These are phyloP conservation scores for Leptogaster cylindrica DNA, from an alignment of 2,888 invertebrate species.

Conservation along the genomic window DNA sequence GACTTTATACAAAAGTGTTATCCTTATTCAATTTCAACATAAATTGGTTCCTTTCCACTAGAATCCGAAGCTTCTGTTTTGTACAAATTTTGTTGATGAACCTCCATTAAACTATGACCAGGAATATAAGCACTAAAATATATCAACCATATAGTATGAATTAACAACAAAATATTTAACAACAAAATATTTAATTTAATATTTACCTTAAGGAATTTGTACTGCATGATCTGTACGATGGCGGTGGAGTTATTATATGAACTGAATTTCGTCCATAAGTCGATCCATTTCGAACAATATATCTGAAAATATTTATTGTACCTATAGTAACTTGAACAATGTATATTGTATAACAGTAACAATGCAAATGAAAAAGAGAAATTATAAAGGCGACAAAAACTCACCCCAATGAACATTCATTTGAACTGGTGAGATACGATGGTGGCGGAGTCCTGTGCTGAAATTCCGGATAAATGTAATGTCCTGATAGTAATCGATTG, in stretches of 20 bases:
- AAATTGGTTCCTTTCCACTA: conserved; percentile 13
- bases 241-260: conserved; percentile 77
- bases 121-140: not conserved
- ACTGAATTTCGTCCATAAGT: not conserved
- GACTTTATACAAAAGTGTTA: too few relatives aligned
- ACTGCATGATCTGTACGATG: conserved; percentile 87
- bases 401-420: conserved; percentile 84
- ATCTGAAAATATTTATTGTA: not conserved
- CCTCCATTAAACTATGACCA: not conserved
- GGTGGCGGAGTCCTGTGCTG: conserved; percentile 95
- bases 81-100: not conserved
- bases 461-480: conserved; percentile 95
- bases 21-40: conserved; percentile 7
- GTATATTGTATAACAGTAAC: not conserved
- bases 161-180: not conserved
- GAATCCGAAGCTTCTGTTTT: not conserved
- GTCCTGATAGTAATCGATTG: conserved; percentile 83
- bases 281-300: not conserved
- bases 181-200: not conserved
- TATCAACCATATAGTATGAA: not conserved
- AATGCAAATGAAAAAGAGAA: not conserved
- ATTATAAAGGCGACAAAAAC: conserved; percentile 17
- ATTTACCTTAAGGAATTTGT: conserved; percentile 77
- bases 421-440: conserved; percentile 94
- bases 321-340: too few relatives aligned